Base-by-base conservation (phyloP, 2,888 invertebrate species). In the Drosophila neutralis region DNA sequence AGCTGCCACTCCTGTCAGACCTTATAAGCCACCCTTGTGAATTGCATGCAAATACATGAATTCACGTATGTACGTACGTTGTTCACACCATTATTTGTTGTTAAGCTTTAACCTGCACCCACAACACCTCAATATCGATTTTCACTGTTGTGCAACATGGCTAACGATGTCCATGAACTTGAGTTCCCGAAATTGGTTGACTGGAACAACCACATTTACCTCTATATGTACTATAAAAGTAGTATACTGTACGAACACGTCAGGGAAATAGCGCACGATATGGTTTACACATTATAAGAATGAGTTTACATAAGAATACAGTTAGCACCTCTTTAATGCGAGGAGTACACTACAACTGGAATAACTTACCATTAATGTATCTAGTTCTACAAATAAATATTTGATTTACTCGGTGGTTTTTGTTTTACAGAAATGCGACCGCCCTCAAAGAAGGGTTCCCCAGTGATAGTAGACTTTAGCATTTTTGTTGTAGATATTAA, bases 401-500 rank as follows among this genome's bases (percentile, higher is more conserved):
- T n/a, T 48, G 5, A 48, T 24, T 27, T n/a, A 21, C 11, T 5
- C 10, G 33, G 7, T 40, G 15, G 1, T 29, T 18, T 58, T 13
- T 64, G 10, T 62, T 38, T 81, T 79, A n/a, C 93, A 97, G 97
- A 97, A 94, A 95, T 97, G 93, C 95, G 96, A 81, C 97, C 97
- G 24, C 96, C 96, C 56, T 95, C 96, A 18, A 94, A 94, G 66
- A 95, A 95, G 89, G 96, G 96, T 52, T 95, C 95, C 70, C 96
- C 97, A 38, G 95, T 97, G 65, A 94, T 95, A 78, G 96, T 97
- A 51, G 96, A 96, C 89, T 96, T 97, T 93, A 96, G 96, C 89
- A 96, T 97, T 91, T 96, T 96, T 92, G 96, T 97, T 45, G 96
- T 97, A 76, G 97, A 97, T 92, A 97, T 97, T 73, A 97, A 97